These are phyloP conservation scores for Porphyrio hochstetteri DNA, from an alignment of 2,113 vertebrate genomes.

Conservation along the genomic window DNA sequence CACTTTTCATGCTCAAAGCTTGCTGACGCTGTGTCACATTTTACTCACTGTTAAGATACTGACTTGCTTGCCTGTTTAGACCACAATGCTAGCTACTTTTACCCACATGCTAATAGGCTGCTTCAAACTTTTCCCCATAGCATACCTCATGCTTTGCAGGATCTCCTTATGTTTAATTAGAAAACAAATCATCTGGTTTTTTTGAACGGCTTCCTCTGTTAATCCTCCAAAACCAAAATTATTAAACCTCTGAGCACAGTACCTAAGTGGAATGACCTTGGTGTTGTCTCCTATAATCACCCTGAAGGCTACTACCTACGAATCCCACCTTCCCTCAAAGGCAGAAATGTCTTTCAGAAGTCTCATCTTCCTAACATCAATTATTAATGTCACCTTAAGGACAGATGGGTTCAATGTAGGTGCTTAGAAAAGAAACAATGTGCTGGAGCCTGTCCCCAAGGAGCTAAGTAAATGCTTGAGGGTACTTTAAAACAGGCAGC, in stretches of 20 bases:
- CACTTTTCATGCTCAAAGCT: background rate
- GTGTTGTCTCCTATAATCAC: background rate
- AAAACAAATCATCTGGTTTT: background rate
- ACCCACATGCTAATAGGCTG: background rate
- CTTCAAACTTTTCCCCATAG: background rate
- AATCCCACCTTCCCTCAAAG: background rate
- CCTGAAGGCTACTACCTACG: background rate
- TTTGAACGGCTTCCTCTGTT: background rate
- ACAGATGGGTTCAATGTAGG: background rate
- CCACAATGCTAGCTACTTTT: background rate
- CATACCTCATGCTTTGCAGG: background rate
- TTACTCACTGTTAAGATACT: background rate
- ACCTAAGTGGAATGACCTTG: background rate
- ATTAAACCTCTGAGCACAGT: background rate
- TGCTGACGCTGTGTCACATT: background rate
- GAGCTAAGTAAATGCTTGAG: background rate
- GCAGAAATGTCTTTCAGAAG: background rate
- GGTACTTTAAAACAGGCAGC: background rate
- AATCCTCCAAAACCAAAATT: background rate
- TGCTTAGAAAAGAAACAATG: background rate
- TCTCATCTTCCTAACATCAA: background rate
- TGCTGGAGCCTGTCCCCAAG: background rate
- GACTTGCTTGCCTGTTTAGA: background rate
- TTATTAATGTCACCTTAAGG: conserved; percentile 17
- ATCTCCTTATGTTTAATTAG: background rate